Evolutionary conservation across 1,140 invertebrate genomes (phyloP).

Genomic region (Drusus annulatus): DNA sequence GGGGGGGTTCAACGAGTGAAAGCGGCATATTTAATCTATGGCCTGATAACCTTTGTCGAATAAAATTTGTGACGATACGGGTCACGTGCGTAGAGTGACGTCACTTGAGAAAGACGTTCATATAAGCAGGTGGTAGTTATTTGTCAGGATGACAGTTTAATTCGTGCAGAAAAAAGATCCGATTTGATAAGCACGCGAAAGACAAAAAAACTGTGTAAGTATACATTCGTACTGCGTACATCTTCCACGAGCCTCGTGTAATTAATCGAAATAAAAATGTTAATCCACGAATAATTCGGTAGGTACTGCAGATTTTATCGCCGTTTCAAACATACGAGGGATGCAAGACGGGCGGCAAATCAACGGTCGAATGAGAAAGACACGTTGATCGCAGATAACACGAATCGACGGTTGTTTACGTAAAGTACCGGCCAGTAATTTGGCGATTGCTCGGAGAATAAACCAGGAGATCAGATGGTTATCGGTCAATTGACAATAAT

Average conservation of each 20-base stretch:
- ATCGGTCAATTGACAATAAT: neutral
- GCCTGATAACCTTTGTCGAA: constrained; percentile 36
- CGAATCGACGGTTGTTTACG: neutral
- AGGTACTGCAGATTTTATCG: no score
- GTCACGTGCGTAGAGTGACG: constrained; percentile 35
- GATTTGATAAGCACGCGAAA: no score
- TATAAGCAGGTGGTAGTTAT: neutral
- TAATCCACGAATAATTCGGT: no score
- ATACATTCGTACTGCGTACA: no score
- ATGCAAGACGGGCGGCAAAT: neutral
- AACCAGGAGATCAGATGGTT: neutral
- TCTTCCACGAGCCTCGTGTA: no score
- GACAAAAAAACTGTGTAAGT: no score
- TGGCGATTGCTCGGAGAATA: neutral
- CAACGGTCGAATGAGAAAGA: neutral
- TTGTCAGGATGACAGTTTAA: no score
- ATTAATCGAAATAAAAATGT: no score
- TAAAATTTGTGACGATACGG: constrained; percentile 32
- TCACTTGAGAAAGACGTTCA: constrained; percentile 25
- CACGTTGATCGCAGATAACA: neutral
- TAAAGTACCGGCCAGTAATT: neutral
- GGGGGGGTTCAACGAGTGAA: neutral
- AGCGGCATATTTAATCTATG: constrained; percentile 4
- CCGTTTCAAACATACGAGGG: no score
- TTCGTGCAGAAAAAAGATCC: no score